phyloP scores from a whole-genome alignment of 2,888 invertebrate genomes.

The Ryuthela nishihirai region DNA sequence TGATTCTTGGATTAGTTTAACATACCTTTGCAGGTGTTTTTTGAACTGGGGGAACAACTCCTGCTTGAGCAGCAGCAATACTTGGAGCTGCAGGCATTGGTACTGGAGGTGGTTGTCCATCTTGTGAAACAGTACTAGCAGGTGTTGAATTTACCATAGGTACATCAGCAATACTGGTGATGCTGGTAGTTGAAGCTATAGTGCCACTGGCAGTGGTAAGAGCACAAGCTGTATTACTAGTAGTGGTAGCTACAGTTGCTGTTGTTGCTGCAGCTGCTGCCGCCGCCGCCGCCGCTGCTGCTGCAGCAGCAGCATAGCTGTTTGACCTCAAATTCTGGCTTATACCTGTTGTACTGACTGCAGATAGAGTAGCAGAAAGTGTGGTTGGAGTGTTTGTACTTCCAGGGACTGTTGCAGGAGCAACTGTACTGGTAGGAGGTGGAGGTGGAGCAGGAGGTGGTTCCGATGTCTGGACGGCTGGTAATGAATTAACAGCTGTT shows the following conservation, averaged over 20 bases:
- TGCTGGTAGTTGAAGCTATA: background rate
- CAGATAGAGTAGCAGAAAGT: slow-evolving; percentile 19
- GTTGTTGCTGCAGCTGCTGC: background rate
- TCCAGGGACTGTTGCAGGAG: slow-evolving; percentile 11
- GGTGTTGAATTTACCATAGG: background rate
- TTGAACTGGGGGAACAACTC: slow-evolving; percentile 9
- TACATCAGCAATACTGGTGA: background rate
- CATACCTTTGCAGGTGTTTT: slow-evolving; percentile 18
- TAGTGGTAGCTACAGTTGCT: background rate
- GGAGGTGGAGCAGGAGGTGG: slow-evolving; percentile 20
- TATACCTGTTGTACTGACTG: slow-evolving; percentile 23
- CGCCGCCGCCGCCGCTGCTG: slow-evolving; percentile 5
- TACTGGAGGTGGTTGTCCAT: background rate
- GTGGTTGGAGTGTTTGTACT: slow-evolving; percentile 25
- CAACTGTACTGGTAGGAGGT: slow-evolving; percentile 2
- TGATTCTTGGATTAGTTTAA: too few species aligned
- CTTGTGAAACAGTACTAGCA: background rate
- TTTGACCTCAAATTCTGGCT: slow-evolving; percentile 34
- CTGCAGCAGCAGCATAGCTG: slow-evolving; percentile 11
- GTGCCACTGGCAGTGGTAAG: background rate
- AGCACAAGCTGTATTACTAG: background rate
- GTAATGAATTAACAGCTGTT: slow-evolving; percentile 8
- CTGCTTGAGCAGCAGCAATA: slow-evolving; percentile 12
- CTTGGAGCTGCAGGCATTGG: background rate
- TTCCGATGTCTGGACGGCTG: slow-evolving; percentile 27